Evolutionary conservation across 2,113 vertebrate genomes (phyloP).

Genomic region (Andinoacara biseriatus): DNA sequence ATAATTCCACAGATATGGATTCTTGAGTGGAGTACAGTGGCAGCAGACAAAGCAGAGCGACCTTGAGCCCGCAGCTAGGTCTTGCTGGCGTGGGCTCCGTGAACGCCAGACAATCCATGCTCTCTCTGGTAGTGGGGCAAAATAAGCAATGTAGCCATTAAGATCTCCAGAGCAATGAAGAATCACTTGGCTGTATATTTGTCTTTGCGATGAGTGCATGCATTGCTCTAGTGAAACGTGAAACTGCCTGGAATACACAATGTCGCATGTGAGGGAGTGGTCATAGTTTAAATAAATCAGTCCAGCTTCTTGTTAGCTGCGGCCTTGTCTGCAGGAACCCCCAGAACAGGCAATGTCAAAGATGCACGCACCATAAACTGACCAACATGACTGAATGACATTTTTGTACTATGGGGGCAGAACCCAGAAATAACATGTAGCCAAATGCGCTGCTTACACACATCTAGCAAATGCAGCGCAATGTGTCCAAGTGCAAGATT

Average conservation of each 20-base stretch:
- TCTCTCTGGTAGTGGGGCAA: constrained; percentile 56
- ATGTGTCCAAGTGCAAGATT: neutral
- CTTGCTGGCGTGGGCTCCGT: constrained; percentile 31
- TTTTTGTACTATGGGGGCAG: neutral
- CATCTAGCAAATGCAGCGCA: too few relatives aligned
- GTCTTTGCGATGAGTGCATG: constrained; percentile 62
- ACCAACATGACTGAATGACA: constrained; percentile 10
- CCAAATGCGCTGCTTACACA: neutral
- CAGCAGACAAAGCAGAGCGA: constrained; percentile 52
- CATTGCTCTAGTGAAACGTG: constrained; percentile 46
- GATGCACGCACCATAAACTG: constrained; percentile 17
- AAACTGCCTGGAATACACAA: constrained; percentile 49
- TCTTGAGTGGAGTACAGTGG: constrained; percentile 71
- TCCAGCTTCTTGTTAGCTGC: neutral
- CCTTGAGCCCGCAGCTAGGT: constrained; percentile 51
- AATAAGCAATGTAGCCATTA: constrained; percentile 77
- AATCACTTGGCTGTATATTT: constrained; percentile 72
- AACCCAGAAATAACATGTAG: neutral
- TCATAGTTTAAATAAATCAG: constrained; percentile 62
- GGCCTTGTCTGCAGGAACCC: constrained; percentile 7
- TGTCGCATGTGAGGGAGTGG: constrained; percentile 53
- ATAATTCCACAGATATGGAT: constrained; percentile 75
- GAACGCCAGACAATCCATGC: constrained; percentile 48
- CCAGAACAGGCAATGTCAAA: constrained; percentile 29
- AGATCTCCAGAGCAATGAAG: constrained; percentile 47